Conservation (phyloP, 2,888 invertebrate species). For the Crocallis elinguaria region DNA sequence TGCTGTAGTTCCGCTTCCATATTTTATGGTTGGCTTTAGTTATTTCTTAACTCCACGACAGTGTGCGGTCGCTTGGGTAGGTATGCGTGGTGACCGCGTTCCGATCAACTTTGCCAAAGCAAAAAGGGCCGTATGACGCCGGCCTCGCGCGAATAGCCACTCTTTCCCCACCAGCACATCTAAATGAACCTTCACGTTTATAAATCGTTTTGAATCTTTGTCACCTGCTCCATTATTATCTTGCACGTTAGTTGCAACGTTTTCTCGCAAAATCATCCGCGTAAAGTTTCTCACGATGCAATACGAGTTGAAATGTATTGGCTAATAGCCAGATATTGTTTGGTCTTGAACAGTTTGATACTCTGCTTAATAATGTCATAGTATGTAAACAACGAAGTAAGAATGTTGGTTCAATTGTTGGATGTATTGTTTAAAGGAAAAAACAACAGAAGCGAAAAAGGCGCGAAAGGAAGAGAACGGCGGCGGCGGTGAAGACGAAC, state of each 20-base stretch:
- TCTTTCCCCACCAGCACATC: slow-evolving; percentile 64
- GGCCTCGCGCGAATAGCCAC: slow-evolving; percentile 66
- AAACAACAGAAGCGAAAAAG: slow-evolving; percentile 90
- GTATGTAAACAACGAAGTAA: slow-evolving; percentile 48
- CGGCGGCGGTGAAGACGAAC: slow-evolving; percentile 86
- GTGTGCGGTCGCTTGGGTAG: slow-evolving; percentile 56
- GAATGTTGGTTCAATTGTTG: slow-evolving; percentile 18
- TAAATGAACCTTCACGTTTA: slow-evolving; percentile 79
- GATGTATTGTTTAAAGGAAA: slow-evolving; percentile 82
- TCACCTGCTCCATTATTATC: slow-evolving; percentile 75
- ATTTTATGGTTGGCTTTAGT: slow-evolving; percentile 54
- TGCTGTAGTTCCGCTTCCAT: slow-evolving; percentile 33
- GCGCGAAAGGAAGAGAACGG: slow-evolving; percentile 92
- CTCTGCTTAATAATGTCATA: slow-evolving; percentile 37
- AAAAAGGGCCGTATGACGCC: slow-evolving; percentile 70
- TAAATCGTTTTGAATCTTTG: slow-evolving; percentile 75
- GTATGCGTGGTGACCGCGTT: slow-evolving; percentile 76
- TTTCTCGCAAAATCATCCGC: slow-evolving; percentile 52
- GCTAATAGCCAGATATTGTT: slow-evolving; percentile 66
- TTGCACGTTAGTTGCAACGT: slow-evolving; percentile 54
- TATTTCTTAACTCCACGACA: slow-evolving; percentile 50
- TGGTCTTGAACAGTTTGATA: slow-evolving; percentile 52
- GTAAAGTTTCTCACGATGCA: slow-evolving; percentile 44
- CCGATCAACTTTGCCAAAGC: slow-evolving; percentile 67
- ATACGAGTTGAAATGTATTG: slow-evolving; percentile 57